phyloP scores from a whole-genome alignment of 2,797 vertebrate species.

The Eulemur albifrons region DNA sequence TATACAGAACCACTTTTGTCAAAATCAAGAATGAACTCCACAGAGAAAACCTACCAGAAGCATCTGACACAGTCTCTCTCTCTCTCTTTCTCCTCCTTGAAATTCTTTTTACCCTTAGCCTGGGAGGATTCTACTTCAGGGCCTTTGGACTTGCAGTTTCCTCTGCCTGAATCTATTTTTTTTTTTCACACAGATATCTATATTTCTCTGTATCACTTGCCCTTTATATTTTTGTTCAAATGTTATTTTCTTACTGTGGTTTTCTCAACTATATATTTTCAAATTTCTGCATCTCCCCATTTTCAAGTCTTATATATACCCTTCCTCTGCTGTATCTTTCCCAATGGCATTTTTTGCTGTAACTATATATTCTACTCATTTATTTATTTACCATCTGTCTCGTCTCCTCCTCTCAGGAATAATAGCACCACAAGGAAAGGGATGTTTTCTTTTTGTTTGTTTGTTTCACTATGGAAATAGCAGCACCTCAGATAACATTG shows the following conservation, averaged over 20 bases:
- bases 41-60: not conserved
- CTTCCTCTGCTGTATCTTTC: not conserved
- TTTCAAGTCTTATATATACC: not conserved
- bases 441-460: not conserved
- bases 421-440: not conserved
- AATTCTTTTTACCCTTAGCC: not conserved
- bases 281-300: not conserved
- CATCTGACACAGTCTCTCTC: not conserved
- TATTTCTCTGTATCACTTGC: not conserved
- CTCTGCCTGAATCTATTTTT: not conserved
- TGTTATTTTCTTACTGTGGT: not conserved
- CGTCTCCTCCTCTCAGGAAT: not conserved
- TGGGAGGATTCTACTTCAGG: not conserved
- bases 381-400: not conserved
- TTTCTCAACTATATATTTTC: not conserved
- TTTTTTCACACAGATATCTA: not conserved
- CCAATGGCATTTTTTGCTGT: not conserved
- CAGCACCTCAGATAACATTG: not conserved
- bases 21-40: not conserved
- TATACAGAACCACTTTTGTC: not conserved
- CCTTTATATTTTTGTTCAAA: not conserved
- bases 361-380: not conserved
- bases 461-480: not conserved
- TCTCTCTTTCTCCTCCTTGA: not conserved
- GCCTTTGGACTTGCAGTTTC: not conserved